Evolutionary conservation across 2,113 vertebrate species (phyloP).

Genomic region (Lepus timidus): DNA sequence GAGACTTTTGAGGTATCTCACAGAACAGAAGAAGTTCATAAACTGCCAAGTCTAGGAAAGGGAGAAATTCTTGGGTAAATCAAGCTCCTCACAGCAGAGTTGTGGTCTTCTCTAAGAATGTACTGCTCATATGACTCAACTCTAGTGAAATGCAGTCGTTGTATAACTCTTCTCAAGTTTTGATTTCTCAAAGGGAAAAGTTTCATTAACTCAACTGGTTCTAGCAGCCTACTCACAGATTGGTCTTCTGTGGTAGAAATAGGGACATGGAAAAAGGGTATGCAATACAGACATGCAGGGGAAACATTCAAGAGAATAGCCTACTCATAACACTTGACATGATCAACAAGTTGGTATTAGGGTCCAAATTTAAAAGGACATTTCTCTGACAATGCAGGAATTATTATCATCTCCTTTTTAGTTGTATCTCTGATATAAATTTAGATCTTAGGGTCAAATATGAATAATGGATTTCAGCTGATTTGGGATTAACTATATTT

Average conservation of each 20-base stretch:
- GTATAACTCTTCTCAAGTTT: background rate
- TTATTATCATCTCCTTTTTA: background rate
- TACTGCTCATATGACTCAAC: background rate
- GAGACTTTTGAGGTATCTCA: background rate
- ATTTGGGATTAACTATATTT: constrained; percentile 14
- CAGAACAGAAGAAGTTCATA: background rate
- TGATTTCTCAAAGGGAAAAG: background rate
- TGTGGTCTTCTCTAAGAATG: background rate
- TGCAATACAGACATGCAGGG: background rate
- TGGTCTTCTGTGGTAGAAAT: background rate
- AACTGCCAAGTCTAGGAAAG: background rate
- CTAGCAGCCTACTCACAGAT: background rate
- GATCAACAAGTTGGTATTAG: background rate
- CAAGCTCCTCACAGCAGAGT: background rate
- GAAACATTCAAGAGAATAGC: background rate
- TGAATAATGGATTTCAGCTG: background rate
- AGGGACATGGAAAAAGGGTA: background rate
- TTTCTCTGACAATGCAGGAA: background rate
- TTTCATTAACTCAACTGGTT: background rate
- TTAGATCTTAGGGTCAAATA: background rate
- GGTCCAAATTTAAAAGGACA: background rate
- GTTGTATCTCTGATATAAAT: background rate
- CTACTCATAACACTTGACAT: background rate
- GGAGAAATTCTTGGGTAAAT: background rate
- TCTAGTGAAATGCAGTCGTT: background rate